Evolutionary conservation across 2,113 vertebrate species (phyloP), one percentile per base, ranked within the genome.

Genomic region (Mustela nigripes): DNA sequence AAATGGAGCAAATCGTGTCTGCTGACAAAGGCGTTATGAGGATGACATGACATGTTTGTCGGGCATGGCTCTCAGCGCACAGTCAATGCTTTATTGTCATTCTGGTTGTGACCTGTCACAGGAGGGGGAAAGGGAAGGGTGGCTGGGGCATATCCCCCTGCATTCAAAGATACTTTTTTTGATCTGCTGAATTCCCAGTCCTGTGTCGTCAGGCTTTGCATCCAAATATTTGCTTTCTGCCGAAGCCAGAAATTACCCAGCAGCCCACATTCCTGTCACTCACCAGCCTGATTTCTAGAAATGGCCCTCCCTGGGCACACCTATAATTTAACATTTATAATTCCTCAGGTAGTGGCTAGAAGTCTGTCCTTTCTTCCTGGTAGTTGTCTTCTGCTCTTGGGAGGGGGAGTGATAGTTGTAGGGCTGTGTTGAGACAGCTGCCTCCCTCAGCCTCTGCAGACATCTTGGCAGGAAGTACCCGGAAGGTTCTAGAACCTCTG

Each of bases 401-500:
- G 45, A 83, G 42, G 69, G 36, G 24, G 11, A 50, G 22, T 21
- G 60, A 2, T n/a, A 62, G 58, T 28, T 11, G 21, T 10, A 11
- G 42, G 36, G 21, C 24, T 0, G 0, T 85, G 91, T 78, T 0
- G 50, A 96, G 45, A 78, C 65, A 85, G 85, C 85, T 73, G 58
- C 73, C 67, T 56, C 36, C 28, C 36, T 78, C 31, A 26, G 21
- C 65, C 31, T 50, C 67, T 6, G 24, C 21, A 36, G 45, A 74
- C 39, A 22, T 92, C 67, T 92, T 86, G 83, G 76, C 89, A 90
- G 69, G 89, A 95, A 89, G 79, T 79, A 14, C 89, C 78, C 15
- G 3, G 90, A 95, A 95, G 42, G 33, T 91, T 93, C 95, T 97
- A 89, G 78, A 91, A 65, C 33, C 14, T 74, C 16, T 56, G 74